A percentile compares a stretch with the other conserved stretches of the same genome.
Conservation (phyloP, 1,140 invertebrate species). For the Metopolophium dirhodum region DNA sequence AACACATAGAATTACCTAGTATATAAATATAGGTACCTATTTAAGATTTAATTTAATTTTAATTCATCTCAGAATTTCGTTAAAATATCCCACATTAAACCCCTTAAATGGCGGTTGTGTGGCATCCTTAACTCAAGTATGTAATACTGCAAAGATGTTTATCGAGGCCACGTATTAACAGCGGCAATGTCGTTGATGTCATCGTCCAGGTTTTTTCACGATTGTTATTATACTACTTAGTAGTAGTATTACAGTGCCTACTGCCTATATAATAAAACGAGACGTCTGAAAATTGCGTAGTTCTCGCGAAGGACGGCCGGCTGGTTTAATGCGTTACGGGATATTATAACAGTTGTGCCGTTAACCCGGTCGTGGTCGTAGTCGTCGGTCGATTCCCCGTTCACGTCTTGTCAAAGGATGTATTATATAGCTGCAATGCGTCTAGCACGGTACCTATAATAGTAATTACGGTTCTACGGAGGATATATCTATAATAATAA, state of each 20-base stretch:
- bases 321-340: neutral
- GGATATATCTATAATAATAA: neutral
- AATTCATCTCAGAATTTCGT: neutral
- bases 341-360: conserved; percentile 43
- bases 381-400: neutral
- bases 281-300: conserved; percentile 19
- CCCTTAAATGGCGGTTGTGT: neutral
- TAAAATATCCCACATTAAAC: neutral
- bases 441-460: neutral
- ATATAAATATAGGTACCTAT: neutral
- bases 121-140: neutral
- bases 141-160: neutral
- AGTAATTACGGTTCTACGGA: conserved; percentile 35
- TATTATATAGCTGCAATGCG: neutral
- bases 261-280: neutral
- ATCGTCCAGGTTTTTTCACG: neutral
- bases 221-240: conserved; percentile 2
- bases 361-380: conserved; percentile 31
- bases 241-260: neutral
- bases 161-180: neutral
- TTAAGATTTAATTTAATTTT: neutral
- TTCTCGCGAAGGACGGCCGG: conserved; percentile 24
- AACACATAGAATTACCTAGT: neutral
- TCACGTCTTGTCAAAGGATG: neutral
- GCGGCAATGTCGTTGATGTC: neutral